These are phyloP conservation scores for Pristionchus pacificus DNA, from an alignment of 1,140 invertebrate species.

Conservation along the genomic window DNA sequence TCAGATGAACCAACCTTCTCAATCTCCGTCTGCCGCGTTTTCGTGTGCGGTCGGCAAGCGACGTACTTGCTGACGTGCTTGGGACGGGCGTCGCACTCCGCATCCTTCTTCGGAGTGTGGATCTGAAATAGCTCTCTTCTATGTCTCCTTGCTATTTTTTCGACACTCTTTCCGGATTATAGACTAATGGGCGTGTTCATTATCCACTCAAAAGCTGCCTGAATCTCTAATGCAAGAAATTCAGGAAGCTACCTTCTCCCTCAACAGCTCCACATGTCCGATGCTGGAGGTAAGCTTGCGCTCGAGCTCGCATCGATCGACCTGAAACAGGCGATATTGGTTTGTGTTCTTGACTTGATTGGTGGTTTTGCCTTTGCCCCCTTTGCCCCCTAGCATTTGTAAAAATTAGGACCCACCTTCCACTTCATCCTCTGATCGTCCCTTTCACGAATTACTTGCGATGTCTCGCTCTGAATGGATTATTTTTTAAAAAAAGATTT, in stretches of 20 bases:
- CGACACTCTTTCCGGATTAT: too few relatives aligned
- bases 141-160: too few relatives aligned
- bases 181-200: too few relatives aligned
- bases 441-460: slow-evolving; percentile 18
- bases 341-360: too few relatives aligned
- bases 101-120: slow-evolving; percentile 40
- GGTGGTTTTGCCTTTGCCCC: too few relatives aligned
- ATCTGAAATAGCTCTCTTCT: slow-evolving; percentile 26
- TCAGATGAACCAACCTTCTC: too few relatives aligned
- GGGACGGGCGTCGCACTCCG: slow-evolving; percentile 46
- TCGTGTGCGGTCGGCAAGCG: slow-evolving; percentile 47
- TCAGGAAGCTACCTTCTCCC: slow-evolving; percentile 31
- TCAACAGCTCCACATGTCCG: slow-evolving; percentile 42
- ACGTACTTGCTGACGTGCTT: slow-evolving; percentile 51
- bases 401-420: slow-evolving; percentile 1
- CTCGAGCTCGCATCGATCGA: slow-evolving; percentile 46
- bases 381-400: too few relatives aligned
- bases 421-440: slow-evolving; percentile 35
- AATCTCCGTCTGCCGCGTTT: slow-evolving; percentile 38
- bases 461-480: slow-evolving; percentile 11
- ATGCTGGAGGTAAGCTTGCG: slow-evolving; percentile 41
- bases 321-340: slow-evolving; percentile 9
- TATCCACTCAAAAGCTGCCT: too few relatives aligned
- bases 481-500: slow-evolving; percentile 8
- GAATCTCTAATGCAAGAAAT: too few relatives aligned